These are phyloP conservation scores for Triops cancriformis DNA, from an alignment of 1,140 invertebrate genomes.

Conservation along the genomic window DNA sequence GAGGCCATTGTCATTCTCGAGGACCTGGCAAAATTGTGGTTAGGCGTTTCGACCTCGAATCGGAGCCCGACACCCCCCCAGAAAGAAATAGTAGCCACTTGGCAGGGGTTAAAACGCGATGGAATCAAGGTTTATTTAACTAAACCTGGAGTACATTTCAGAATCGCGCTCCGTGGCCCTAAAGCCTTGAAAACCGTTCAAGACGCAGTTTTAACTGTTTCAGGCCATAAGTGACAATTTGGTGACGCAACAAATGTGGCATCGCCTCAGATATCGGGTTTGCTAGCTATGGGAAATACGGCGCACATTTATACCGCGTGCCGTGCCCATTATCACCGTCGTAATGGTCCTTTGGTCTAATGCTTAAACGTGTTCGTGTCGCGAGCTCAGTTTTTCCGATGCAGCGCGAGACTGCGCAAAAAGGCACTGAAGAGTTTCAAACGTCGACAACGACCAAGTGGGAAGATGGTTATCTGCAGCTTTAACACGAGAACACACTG, in stretches of 20 bases:
- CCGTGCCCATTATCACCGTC: neutral
- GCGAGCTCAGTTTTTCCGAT: neutral
- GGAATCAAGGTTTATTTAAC: neutral
- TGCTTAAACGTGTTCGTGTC: conserved; percentile 10
- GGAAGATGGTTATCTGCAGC: neutral
- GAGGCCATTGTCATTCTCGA: neutral
- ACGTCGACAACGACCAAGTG: neutral
- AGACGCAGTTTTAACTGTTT: neutral
- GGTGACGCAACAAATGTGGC: too few species aligned
- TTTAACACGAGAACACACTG: neutral
- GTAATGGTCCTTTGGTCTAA: neutral
- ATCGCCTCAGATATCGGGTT: too few species aligned
- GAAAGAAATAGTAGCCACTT: conserved; percentile 3
- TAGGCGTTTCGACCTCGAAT: neutral
- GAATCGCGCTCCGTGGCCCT: too few species aligned
- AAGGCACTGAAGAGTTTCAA: neutral
- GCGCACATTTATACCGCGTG: neutral
- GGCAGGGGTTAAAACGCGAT: neutral
- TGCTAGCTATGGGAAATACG: too few species aligned
- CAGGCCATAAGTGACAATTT: too few species aligned
- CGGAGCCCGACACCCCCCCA: neutral
- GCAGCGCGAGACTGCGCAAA: neutral
- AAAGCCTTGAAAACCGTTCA: neutral
- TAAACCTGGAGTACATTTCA: neutral
- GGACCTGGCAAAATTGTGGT: neutral